These are phyloP conservation scores for Pantala flavescens DNA, from an alignment of 1,140 invertebrate genomes.

Conservation along the genomic window DNA sequence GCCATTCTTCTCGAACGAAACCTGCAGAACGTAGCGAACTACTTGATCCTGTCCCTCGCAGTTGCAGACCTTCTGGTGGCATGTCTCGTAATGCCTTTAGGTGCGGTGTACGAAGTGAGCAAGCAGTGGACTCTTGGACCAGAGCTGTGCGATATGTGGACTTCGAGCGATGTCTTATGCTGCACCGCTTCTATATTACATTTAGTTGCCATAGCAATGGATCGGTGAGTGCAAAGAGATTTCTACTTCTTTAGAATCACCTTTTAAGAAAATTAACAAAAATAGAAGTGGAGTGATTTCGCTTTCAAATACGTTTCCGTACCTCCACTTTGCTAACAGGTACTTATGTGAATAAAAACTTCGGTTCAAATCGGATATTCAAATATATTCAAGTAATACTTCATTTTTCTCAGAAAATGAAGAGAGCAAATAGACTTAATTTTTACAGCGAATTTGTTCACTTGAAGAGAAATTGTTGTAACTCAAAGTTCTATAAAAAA, in stretches of 20 bases:
- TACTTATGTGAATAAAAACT: too few species aligned
- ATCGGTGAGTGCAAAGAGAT: constrained; percentile 61
- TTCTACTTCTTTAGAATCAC: too few species aligned
- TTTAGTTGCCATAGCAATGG: constrained; percentile 88
- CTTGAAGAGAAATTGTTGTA: too few species aligned
- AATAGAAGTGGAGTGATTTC: too few species aligned
- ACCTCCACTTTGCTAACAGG: too few species aligned
- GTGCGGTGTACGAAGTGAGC: constrained; percentile 45
- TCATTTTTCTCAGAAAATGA: too few species aligned
- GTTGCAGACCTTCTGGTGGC: constrained; percentile 79
- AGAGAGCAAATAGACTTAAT: too few species aligned
- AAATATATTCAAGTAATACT: too few species aligned
- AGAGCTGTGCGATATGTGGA: constrained; percentile 87
- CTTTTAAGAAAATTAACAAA: neutral
- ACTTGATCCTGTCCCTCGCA: constrained; percentile 74
- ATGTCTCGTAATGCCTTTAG: constrained; percentile 74
- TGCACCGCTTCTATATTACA: constrained; percentile 91
- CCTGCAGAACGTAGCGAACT: constrained; percentile 76
- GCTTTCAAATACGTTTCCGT: too few species aligned
- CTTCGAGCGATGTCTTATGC: constrained; percentile 80
- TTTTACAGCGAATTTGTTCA: too few species aligned
- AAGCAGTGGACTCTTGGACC: constrained; percentile 70
- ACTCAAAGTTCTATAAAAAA: too few species aligned
- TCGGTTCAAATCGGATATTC: too few species aligned
- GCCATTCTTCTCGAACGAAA: constrained; percentile 82